Conservation (phyloP, 2,113 vertebrate genomes). For the Ophiodon elongatus region DNA sequence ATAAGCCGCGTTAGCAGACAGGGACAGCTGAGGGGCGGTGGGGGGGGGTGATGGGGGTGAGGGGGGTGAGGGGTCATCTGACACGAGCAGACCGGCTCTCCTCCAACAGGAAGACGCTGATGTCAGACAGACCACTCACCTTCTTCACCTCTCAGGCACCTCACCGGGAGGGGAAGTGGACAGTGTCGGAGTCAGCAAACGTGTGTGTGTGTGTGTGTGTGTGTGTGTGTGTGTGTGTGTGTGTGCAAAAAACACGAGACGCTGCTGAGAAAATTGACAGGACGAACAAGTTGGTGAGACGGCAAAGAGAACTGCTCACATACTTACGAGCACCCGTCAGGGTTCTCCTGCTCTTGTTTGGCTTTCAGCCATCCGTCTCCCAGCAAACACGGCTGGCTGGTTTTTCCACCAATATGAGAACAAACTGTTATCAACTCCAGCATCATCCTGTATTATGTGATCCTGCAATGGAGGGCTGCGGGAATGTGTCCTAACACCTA, state of each 20-base stretch:
- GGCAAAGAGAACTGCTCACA: not conserved
- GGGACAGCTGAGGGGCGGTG: slow-evolving; percentile 44
- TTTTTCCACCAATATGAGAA: not conserved
- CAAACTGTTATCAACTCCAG: not conserved
- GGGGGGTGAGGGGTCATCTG: slow-evolving; percentile 5
- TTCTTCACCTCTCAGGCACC: slow-evolving; percentile 37
- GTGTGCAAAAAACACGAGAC: slow-evolving; percentile 1
- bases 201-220: slow-evolving; percentile 17
- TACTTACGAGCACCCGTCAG: not conserved
- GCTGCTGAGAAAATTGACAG: slow-evolving; percentile 9
- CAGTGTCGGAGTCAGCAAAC: slow-evolving; percentile 15
- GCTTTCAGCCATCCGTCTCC: slow-evolving; percentile 1
- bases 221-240: slow-evolving; percentile 20
- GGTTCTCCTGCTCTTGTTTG: not conserved
- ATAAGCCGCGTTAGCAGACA: slow-evolving; percentile 11
- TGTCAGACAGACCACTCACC: slow-evolving; percentile 46
- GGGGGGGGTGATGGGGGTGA: not conserved
- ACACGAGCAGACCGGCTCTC: slow-evolving; percentile 6
- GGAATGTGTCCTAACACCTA: too few relatives aligned
- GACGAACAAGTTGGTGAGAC: slow-evolving; percentile 1
- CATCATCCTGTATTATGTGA: not conserved
- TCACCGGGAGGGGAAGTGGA: slow-evolving; percentile 21
- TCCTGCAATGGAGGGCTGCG: too few relatives aligned
- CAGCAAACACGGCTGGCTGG: not conserved
- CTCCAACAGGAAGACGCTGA: slow-evolving; percentile 38